phyloP scores from a whole-genome alignment of 2,113 vertebrate species.

The Microtus montanus region DNA sequence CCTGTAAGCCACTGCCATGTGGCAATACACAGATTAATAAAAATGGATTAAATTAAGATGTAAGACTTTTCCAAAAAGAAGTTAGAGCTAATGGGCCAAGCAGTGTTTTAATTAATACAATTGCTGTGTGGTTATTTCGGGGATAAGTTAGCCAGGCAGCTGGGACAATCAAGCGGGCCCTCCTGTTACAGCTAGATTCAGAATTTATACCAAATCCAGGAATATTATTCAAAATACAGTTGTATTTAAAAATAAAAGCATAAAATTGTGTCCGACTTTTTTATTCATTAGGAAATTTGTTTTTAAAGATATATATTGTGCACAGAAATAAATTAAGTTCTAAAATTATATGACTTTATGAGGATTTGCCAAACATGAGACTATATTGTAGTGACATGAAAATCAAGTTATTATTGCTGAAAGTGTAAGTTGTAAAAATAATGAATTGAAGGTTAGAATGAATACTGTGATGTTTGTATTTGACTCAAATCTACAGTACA shows the following conservation, averaged over 20 bases:
- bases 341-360: too few relatives aligned
- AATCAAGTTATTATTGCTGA: background rate
- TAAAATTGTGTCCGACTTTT: background rate
- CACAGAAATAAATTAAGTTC: background rate
- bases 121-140: too few relatives aligned
- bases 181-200: background rate
- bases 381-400: background rate
- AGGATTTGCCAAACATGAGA: background rate
- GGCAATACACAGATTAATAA: too few relatives aligned
- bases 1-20: too few relatives aligned
- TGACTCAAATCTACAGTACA: background rate
- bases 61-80: too few relatives aligned
- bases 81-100: too few relatives aligned
- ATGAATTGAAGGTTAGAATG: background rate
- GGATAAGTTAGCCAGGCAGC: too few relatives aligned
- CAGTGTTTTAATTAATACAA: too few relatives aligned
- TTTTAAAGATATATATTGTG: background rate
- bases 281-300: background rate
- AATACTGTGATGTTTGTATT: background rate
- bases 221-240: background rate
- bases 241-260: background rate
- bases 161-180: too few relatives aligned
- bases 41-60: too few relatives aligned
- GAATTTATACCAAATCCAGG: background rate
- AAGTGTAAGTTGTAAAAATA: background rate